These are phyloP conservation scores for Diplodus sargus DNA, from an alignment of 2,797 vertebrate species.

Conservation along the genomic window DNA sequence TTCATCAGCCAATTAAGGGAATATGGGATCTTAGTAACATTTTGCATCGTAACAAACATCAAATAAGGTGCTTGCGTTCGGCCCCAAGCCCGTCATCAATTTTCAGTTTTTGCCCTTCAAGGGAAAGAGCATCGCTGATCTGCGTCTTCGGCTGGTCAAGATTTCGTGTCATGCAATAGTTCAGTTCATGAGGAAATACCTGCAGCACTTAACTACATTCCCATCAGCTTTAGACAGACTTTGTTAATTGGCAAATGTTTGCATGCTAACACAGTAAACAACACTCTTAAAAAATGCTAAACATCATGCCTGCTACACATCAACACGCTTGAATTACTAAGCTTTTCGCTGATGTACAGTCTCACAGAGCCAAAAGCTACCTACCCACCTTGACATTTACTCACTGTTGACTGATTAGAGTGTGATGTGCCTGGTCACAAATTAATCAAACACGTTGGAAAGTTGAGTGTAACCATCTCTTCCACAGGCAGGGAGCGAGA, in stretches of 20 bases:
- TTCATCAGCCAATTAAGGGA: no score
- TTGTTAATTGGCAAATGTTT: no score
- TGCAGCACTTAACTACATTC: neutral
- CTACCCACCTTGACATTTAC: neutral
- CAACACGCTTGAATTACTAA: no score
- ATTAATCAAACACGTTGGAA: slow-evolving; percentile 11
- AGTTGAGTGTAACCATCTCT: neutral
- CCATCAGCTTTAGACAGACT: neutral
- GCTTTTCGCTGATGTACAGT: neutral
- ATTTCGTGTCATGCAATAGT: neutral
- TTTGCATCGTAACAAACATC: no score
- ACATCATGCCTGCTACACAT: no score
- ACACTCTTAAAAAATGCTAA: no score
- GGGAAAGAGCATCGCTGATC: no score
- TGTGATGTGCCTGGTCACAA: neutral
- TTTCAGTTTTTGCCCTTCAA: no score
- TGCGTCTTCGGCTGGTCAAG: neutral
- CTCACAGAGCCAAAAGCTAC: neutral
- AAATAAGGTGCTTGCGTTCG: no score
- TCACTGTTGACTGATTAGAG: slow-evolving; percentile 18
- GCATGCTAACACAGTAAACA: no score
- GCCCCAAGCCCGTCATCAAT: no score
- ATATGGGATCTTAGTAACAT: no score
- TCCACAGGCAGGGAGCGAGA: neutral
- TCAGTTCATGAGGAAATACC: neutral